Conservation (phyloP, 2,113 vertebrate species). For the Chionis minor region DNA sequence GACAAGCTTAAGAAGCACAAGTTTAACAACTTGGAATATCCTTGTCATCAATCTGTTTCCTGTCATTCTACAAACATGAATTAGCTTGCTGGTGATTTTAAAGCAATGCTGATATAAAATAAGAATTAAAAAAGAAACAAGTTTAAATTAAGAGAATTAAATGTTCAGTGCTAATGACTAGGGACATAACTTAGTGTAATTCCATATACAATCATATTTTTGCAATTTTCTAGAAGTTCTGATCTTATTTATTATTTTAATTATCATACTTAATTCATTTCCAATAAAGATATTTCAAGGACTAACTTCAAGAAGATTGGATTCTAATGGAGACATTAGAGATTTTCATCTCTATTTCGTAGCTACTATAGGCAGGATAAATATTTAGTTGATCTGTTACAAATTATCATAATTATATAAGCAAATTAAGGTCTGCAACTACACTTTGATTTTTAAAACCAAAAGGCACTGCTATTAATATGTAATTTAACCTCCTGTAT, state of each 20-base stretch:
- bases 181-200: not conserved
- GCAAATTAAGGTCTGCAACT: not conserved
- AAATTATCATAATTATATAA: not conserved
- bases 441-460: not conserved
- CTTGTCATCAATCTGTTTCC: not conserved
- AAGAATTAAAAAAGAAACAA: not conserved
- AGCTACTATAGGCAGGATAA: not conserved
- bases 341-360: not conserved
- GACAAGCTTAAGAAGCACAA: not conserved
- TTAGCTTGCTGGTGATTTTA: not conserved
- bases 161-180: not conserved
- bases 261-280: not conserved
- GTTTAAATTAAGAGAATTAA: not conserved
- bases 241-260: not conserved
- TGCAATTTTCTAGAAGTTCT: not conserved
- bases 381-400: not conserved
- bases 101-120: not conserved
- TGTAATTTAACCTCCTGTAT: not conserved
- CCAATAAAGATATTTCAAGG: not conserved
- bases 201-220: not conserved
- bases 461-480: not conserved
- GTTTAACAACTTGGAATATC: not conserved
- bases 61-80: not conserved
- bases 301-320: not conserved
- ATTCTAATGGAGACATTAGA: not conserved